Base-by-base conservation (phyloP, 2,888 invertebrate genomes). In the Schizotus pectinicornis region DNA sequence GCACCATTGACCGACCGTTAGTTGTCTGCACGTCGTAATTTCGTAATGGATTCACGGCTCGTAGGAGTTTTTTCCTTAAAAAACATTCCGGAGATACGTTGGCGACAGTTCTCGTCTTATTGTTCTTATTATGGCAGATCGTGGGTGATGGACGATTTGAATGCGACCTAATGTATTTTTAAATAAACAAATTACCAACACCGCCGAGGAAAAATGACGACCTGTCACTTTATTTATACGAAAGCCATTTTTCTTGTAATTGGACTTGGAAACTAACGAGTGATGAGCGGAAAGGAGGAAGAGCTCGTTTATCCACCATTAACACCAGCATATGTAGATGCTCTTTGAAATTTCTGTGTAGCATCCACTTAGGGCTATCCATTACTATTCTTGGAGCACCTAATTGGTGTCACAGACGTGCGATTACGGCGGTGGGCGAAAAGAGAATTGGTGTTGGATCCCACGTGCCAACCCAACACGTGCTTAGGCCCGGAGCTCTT, bases 51-150 rank as follows among this genome's bases (percentile, higher is more conserved):
- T 39, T 39, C 39, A 39, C 22, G 22, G 13, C 13, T 22, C 50
- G 50, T 50, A 50, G 50, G 50, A 39, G 50, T 50, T 50, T 50
- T 50, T 50, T 14, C 50, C 38, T 41, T 47, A 36, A 50, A 48
- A 41, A 50, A 50, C 41, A 50, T 50, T 41, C 22, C 39, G 32
- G 34, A 12, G 31, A 31, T 50, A 50, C 50, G 50, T 50, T 50
- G 50, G 50, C 50, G 50, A 50, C 50, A 37, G 41, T 50, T 50
- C 41, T 41, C 39, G 34, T 50, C 22, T 38, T 43, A 51, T 42
- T 51, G 36, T 43, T 37, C 32, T 7, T 14, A 42, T 42, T 12
- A 39, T 13, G 13, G 30, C 7, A 11, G 43, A 43, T 30, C 11
- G 31, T 43, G 13, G 13, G 9, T 41, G 13, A 8, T 22, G 22